A percentile compares a stretch with the other conserved stretches of the same genome.
Evolutionary conservation across 2,888 invertebrate genomes (phyloP).

Genomic region (Agrochola circellaris): DNA sequence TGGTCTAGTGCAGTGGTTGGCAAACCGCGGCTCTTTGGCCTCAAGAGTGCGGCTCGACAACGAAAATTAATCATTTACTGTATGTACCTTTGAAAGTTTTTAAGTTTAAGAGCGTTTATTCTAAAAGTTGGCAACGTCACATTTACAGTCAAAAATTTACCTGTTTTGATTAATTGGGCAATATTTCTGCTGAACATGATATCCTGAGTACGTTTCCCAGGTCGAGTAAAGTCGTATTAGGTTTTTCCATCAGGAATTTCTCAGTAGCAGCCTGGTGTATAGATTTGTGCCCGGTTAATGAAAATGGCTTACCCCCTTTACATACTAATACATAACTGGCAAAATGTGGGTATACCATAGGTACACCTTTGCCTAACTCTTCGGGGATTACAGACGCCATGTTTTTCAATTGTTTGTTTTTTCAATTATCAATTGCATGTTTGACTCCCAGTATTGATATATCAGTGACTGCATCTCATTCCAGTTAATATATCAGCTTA

Average conservation of each 20-base stretch:
- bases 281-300: neutral
- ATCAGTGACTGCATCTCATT: neutral
- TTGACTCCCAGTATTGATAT: too few relatives aligned
- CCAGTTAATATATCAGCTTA: neutral
- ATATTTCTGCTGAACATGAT: neutral
- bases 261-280: neutral
- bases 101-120: too few relatives aligned
- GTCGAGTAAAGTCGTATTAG: neutral
- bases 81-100: too few relatives aligned
- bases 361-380: neutral
- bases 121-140: too few relatives aligned
- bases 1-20: neutral
- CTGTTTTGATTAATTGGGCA: too few relatives aligned
- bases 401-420: neutral
- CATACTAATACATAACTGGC: neutral
- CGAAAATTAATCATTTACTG: too few relatives aligned
- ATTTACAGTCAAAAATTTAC: too few relatives aligned
- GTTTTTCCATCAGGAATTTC: neutral
- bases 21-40: too few relatives aligned
- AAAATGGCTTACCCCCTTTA: neutral
- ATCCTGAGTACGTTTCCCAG: too few relatives aligned
- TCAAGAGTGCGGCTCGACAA: too few relatives aligned
- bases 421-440: neutral
- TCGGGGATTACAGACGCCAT: too few relatives aligned
- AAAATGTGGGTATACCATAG: too few relatives aligned